Percentiles rank a stretch among this genome's conserved stretches.
Conservation (phyloP, 1,140 invertebrate species). For the Conus ventricosus region DNA sequence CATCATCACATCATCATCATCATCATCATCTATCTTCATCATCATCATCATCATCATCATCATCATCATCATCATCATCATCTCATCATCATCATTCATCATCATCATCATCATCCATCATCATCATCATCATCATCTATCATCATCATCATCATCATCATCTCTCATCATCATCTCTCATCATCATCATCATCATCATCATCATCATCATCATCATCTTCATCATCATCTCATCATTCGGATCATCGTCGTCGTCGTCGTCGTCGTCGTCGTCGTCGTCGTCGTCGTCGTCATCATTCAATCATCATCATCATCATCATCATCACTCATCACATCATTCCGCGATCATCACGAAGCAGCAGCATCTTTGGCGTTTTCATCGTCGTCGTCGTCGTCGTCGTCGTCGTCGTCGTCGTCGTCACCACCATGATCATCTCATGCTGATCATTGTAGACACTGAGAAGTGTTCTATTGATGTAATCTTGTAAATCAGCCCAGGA, state of each 20-base stretch:
- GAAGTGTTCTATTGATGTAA: too few species aligned
- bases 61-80: too few species aligned
- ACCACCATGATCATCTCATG: neutral
- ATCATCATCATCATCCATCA: too few species aligned
- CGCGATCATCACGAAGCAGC: constrained; percentile 19
- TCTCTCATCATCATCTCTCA: neutral
- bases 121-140: constrained; percentile 36
- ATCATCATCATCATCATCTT: neutral
- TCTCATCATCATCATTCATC: too few species aligned
- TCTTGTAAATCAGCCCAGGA: too few species aligned
- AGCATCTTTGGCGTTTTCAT: constrained; percentile 31
- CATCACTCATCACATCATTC: constrained; percentile 20
- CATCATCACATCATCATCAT: constrained; percentile 33
- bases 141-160: constrained; percentile 29
- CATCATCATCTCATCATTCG: constrained; percentile 10
- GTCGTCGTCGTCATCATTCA: constrained; percentile 31
- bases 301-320: constrained; percentile 28
- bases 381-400: constrained; percentile 28
- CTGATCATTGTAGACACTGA: neutral
- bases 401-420: neutral
- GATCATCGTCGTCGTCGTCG: constrained; percentile 14
- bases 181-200: neutral
- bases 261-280: constrained; percentile 21
- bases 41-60: too few species aligned
- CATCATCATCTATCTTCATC: too few species aligned